Evolutionary conservation across 2,888 invertebrate genomes (phyloP).

Genomic region (Nymphalis urticae): DNA sequence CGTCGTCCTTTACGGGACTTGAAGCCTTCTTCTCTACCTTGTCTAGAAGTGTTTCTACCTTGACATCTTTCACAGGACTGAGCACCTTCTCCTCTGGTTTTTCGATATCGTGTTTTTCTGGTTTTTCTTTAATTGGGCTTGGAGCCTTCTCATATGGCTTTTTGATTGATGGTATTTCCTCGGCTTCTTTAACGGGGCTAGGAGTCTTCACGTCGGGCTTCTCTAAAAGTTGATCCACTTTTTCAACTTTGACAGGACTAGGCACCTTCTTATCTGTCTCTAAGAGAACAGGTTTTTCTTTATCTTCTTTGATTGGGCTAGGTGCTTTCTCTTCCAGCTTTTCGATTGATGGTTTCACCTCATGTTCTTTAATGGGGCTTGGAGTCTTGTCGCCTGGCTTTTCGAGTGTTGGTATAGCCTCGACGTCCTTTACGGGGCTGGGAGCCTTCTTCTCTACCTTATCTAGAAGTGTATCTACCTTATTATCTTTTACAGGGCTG

Average conservation of each 20-base stretch:
- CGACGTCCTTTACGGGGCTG: slow-evolving; percentile 9
- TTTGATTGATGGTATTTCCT: too few species aligned
- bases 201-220: slow-evolving; percentile 24
- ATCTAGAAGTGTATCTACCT: too few species aligned
- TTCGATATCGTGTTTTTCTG: too few species aligned
- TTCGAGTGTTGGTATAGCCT: too few species aligned
- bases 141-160: background rate
- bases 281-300: background rate
- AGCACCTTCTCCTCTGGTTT: background rate
- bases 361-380: too few species aligned
- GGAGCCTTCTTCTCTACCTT: slow-evolving; percentile 12
- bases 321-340: slow-evolving; percentile 30
- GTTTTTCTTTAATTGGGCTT: background rate
- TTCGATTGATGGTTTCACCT: background rate
- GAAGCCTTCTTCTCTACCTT: background rate
- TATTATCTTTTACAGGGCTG: too few species aligned
- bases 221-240: too few species aligned
- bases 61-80: slow-evolving; percentile 19
- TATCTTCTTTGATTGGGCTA: slow-evolving; percentile 16
- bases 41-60: background rate
- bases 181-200: slow-evolving; percentile 18
- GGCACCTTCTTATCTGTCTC: slow-evolving; percentile 5
- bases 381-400: too few species aligned
- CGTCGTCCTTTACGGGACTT: slow-evolving; percentile 14
- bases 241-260: slow-evolving; percentile 15